phyloP scores from a whole-genome alignment of 2,797 vertebrate species.

The Prionace glauca region DNA sequence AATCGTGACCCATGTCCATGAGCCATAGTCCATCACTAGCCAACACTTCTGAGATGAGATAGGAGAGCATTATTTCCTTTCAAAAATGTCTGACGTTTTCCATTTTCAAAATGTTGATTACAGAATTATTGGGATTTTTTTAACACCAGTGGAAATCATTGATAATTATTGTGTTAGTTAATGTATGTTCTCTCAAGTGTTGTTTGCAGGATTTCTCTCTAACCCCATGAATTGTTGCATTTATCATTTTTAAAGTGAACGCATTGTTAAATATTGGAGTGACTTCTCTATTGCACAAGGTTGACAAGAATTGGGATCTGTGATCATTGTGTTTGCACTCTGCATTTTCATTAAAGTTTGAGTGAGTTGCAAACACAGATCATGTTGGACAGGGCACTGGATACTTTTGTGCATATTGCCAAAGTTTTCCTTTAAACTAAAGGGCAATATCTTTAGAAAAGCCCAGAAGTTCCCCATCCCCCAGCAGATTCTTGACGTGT shows the following conservation, averaged over 20 bases:
- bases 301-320: background rate
- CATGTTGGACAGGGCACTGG: background rate
- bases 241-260: background rate
- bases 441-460: background rate
- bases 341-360: background rate
- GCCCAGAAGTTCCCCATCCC: background rate
- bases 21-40: background rate
- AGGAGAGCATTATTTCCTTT: background rate
- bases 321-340: background rate
- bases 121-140: background rate
- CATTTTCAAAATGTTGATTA: background rate
- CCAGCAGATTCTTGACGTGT: background rate
- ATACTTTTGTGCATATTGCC: background rate
- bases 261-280: background rate
- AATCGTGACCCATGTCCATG: background rate
- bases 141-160: background rate
- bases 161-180: background rate
- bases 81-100: background rate
- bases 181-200: background rate
- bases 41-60: background rate
- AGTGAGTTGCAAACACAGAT: background rate
- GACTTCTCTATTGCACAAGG: background rate
- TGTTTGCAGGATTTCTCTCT: background rate
- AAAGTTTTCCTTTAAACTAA: background rate
- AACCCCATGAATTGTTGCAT: background rate